Evolutionary conservation across 1,140 invertebrate genomes (phyloP), one percentile per base, ranked within the genome.

Genomic region (Philopotamus ludificatus): DNA sequence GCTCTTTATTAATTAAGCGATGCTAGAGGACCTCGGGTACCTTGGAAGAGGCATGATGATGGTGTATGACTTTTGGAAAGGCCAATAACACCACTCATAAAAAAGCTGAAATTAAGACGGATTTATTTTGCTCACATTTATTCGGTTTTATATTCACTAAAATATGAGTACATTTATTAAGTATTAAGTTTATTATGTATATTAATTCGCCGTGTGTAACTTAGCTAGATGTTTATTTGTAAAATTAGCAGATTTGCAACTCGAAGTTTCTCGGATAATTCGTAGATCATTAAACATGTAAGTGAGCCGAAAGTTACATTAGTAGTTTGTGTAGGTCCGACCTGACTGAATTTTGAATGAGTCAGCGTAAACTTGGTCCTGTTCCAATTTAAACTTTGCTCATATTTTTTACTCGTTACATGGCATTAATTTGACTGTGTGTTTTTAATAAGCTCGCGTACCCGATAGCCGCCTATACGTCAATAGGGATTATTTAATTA

Each of bases 71-170:
- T 21, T 4, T 16, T 7, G 21, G 39, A 26, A 49, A 44, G 34
- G 39, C 44, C 18, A 15, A n/a, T n/a, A n/a, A 47, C 44, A 49
- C 23, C 22, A 55, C 21, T 61, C 45, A 22, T 66, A 39, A 20
- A 61, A 55, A 61, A 55, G 45, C 26, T 50, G 65, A 65, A 68
- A 68, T 68, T 68, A 68, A 65, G 45, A 61, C 57, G 60, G 50
- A 41, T 47, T 65, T 60, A 65, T 65, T 68, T 61, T 57, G 49
- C 51, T 60, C 41, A 62, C 55, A 68, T 65, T 68, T 68, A 26
- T 54, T 54, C 47, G 66, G 66, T 54, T 68, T 63, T 61, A 57
- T 4, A 34, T 34, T 7, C 22, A 21, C 41, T 9, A 12, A 15
- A 18, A 2, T 9, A n/a, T n/a, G n/a, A n/a, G 10, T 21, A 49